Conservation (phyloP, 1,140 invertebrate species). For the Potamilus streckersoni region DNA sequence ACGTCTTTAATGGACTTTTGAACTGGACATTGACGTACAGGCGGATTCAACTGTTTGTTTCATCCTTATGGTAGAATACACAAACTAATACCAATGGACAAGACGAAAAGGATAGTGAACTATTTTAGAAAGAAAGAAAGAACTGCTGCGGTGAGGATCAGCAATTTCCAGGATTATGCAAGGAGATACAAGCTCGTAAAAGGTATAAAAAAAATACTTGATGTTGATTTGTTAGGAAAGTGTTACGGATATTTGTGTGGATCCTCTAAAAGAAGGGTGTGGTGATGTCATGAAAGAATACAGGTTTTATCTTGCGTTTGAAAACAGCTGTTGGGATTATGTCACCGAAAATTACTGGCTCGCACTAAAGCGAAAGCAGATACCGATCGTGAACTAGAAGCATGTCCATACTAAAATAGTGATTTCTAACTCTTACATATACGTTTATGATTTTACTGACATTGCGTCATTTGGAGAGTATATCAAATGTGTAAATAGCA, state of each 20-base stretch:
- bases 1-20: slow-evolving; percentile 34
- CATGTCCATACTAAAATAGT: slow-evolving; percentile 41
- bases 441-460: no score
- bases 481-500: no score
- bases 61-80: slow-evolving; percentile 35
- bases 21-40: slow-evolving; percentile 58
- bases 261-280: slow-evolving; percentile 35
- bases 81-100: slow-evolving; percentile 6
- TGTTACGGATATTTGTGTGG: slow-evolving; percentile 61
- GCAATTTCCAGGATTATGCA: slow-evolving; percentile 73
- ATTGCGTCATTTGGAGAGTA: no score
- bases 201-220: slow-evolving; percentile 71
- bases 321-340: slow-evolving; percentile 67
- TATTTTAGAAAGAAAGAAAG: background rate
- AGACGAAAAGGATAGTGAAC: background rate
- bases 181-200: slow-evolving; percentile 70
- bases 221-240: slow-evolving; percentile 75
- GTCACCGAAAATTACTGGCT: slow-evolving; percentile 66
- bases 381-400: slow-evolving; percentile 58
- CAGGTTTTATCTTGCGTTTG: slow-evolving; percentile 81
- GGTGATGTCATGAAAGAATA: slow-evolving; percentile 73
- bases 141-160: slow-evolving; percentile 73
- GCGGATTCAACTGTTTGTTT: slow-evolving; percentile 46
- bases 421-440: no score
- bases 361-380: slow-evolving; percentile 41